Conservation (phyloP, 2,113 vertebrate species). For the Calyptomena viridis region DNA sequence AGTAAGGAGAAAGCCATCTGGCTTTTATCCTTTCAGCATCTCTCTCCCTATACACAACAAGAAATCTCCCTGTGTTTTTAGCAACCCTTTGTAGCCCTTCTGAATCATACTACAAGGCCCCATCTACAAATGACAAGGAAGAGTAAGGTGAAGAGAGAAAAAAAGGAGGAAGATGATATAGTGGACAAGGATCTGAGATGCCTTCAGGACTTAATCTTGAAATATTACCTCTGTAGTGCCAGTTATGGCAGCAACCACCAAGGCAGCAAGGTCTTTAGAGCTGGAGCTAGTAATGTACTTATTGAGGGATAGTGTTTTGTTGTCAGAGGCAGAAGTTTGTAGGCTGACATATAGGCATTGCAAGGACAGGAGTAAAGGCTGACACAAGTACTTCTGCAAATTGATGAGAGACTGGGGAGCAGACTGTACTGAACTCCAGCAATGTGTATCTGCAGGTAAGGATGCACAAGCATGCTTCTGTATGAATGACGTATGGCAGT, state of each 20-base stretch:
- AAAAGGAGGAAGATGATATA: not conserved
- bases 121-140: not conserved
- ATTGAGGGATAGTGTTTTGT: not conserved
- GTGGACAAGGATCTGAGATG: not conserved
- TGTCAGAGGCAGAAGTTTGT: not conserved
- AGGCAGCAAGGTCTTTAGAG: not conserved
- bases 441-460: not conserved
- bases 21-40: not conserved
- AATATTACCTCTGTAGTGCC: fast-evolving
- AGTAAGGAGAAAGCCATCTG: not conserved
- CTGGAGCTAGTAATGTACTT: not conserved
- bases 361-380: not conserved
- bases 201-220: not conserved
- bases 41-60: not conserved
- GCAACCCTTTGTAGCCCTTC: not conserved
- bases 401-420: not conserved
- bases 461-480: fast-evolving
- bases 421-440: not conserved
- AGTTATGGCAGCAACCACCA: not conserved
- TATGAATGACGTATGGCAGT: not conserved
- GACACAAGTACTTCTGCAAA: not conserved
- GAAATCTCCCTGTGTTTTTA: not conserved
- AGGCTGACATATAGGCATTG: not conserved
- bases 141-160: not conserved
- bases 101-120: not conserved